These are phyloP conservation scores for Drosophila kohkoa DNA, from an alignment of 1,140 invertebrate genomes.

Conservation along the genomic window DNA sequence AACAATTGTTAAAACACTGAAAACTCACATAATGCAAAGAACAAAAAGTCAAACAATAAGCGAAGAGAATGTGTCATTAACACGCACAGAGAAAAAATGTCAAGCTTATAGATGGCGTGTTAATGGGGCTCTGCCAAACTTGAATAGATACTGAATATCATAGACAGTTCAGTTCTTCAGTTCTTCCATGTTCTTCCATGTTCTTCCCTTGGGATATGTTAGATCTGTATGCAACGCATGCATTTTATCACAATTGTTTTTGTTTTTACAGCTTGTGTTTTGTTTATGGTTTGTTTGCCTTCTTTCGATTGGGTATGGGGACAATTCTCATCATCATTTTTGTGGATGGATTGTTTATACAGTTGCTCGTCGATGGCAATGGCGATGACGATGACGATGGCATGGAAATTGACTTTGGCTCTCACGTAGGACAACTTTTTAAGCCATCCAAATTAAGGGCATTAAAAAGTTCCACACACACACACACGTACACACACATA, in stretches of 20 bases:
- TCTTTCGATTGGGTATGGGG: constrained; percentile 9
- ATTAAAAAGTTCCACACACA: constrained; percentile 56
- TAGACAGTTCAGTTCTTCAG: neutral
- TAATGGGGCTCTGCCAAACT: constrained; percentile 1
- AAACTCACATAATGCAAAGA: constrained; percentile 21
- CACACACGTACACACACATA: constrained; percentile 2
- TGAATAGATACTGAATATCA: constrained; percentile 8
- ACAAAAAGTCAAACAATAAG: constrained; percentile 34
- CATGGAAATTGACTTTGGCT: constrained; percentile 51
- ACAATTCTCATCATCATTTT: constrained; percentile 36
- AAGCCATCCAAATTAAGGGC: constrained; percentile 57
- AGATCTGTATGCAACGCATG: constrained; percentile 13
- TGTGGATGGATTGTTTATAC: constrained; percentile 49
- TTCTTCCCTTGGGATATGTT: constrained; percentile 30
- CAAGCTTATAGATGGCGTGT: constrained; percentile 16
- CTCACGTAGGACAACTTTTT: constrained; percentile 59
- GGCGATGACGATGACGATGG: neutral
- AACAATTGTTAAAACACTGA: constrained; percentile 64
- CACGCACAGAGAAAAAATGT: constrained; percentile 29
- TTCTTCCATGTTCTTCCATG: too few relatives aligned
- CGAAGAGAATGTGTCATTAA: constrained; percentile 51
- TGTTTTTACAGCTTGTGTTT: constrained; percentile 51
- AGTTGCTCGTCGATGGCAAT: constrained; percentile 40
- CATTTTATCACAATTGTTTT: constrained; percentile 31
- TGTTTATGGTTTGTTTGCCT: constrained; percentile 43